Conservation (phyloP, 2,888 invertebrate species). For the Hyposoter didymator region DNA sequence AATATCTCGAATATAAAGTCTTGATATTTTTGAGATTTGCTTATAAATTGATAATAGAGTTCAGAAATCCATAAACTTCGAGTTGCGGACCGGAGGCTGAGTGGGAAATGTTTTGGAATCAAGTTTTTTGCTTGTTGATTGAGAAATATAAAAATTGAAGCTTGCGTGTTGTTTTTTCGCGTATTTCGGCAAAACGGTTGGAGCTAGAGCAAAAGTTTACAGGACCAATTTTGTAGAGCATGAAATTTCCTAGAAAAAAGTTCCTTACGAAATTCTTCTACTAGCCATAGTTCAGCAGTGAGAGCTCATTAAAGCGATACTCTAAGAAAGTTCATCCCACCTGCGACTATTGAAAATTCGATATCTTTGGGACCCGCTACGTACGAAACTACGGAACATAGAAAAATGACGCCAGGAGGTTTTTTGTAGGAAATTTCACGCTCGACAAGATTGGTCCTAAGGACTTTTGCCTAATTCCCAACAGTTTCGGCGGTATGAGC, state of each 20-base stretch:
- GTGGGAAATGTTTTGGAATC: background rate
- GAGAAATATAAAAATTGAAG: background rate
- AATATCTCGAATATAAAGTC: background rate
- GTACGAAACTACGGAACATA: background rate
- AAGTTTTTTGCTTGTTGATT: background rate
- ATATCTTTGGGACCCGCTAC: background rate
- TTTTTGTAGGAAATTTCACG: background rate
- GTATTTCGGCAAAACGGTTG: background rate
- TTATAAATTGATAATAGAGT: background rate
- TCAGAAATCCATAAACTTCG: background rate
- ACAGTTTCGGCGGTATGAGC: background rate
- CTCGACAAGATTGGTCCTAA: background rate
- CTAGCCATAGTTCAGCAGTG: background rate
- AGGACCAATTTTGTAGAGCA: background rate
- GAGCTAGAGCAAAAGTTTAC: background rate
- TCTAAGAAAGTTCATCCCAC: background rate
- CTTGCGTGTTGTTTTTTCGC: background rate
- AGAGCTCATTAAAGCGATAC: background rate
- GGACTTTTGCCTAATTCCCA: background rate
- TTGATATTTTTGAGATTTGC: background rate
- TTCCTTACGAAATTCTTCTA: background rate
- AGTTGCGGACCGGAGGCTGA: background rate
- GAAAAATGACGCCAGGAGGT: background rate
- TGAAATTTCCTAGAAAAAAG: background rate
- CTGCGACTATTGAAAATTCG: background rate